phyloP scores from a whole-genome alignment of 1,140 invertebrate genomes.

The Daktulosphaira vitifoliae region DNA sequence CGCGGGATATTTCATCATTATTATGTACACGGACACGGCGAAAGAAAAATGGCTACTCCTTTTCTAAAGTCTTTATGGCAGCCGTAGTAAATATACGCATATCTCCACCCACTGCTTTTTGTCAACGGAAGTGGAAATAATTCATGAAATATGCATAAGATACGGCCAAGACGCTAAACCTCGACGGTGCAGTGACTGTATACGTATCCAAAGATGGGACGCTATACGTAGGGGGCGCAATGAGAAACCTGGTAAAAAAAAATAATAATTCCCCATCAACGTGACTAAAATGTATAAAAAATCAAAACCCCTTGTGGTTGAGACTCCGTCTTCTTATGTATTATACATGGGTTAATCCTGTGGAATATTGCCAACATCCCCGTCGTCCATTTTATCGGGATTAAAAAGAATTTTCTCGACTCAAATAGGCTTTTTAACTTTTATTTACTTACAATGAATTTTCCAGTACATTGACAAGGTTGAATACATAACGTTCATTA shows the following conservation, averaged over 20 bases:
- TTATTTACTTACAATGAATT: conserved; percentile 18
- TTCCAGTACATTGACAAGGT: neutral
- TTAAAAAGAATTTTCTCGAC: conserved; percentile 1
- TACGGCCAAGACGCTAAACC: conserved; percentile 15
- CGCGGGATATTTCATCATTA: conserved; percentile 10
- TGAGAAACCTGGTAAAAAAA: conserved; percentile 16
- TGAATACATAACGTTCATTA: neutral
- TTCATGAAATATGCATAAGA: conserved; percentile 33
- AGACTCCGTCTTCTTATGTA: conserved; percentile 19
- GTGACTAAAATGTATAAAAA: conserved; percentile 21
- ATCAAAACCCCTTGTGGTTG: neutral
- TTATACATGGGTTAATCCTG: conserved; percentile 30
- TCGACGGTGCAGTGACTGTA: neutral
- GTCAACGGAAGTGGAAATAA: neutral
- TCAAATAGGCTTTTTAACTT: neutral
- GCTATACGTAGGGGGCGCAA: too few relatives aligned
- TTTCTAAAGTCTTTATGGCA: neutral
- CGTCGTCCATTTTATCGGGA: neutral
- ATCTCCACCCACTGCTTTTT: neutral
- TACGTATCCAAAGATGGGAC: too few relatives aligned
- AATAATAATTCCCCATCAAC: conserved; percentile 32
- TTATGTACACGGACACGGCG: neutral
- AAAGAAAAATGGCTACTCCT: conserved; percentile 1
- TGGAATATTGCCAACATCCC: conserved; percentile 18
- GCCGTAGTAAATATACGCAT: too few relatives aligned